Conservation (phyloP, 2,797 vertebrate species). For the Helostoma temminkii region DNA sequence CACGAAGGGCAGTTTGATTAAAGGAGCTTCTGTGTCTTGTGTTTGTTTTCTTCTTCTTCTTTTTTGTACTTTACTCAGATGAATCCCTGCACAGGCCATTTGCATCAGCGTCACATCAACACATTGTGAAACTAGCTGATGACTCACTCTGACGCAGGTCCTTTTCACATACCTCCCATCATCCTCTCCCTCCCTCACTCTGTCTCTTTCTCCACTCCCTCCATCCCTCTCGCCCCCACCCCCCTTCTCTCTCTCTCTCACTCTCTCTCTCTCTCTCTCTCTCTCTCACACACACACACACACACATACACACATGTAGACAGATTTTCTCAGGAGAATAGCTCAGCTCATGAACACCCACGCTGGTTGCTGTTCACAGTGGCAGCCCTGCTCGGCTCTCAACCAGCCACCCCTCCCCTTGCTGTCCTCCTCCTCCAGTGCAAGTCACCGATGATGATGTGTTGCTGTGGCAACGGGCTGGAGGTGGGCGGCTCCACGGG, state of each 20-base stretch:
- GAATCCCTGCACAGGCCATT: constrained; percentile 69
- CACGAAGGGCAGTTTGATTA: not conserved
- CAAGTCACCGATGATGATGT: constrained; percentile 80
- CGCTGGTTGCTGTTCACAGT: constrained; percentile 67
- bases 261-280: constrained; percentile 5
- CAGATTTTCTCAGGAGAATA: constrained; percentile 76
- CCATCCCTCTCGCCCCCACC: constrained; percentile 10
- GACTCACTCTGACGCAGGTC: constrained; percentile 88
- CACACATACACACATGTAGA: constrained; percentile 49
- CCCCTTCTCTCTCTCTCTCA: constrained; percentile 5
- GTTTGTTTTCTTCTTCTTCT: constrained; percentile 15
- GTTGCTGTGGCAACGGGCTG: constrained; percentile 82
- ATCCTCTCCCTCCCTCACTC: constrained; percentile 51
- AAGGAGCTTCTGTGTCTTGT: constrained; percentile 16
- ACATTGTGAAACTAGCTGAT: constrained; percentile 89
- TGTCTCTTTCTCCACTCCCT: constrained; percentile 35
- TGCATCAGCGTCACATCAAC: constrained; percentile 86
- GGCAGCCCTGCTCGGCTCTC: constrained; percentile 59
- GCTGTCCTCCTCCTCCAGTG: constrained; percentile 65
- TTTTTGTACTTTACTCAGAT: constrained; percentile 25
- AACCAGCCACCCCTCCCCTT: constrained; percentile 31
- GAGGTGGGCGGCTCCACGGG: constrained; percentile 82
- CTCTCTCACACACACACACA: constrained; percentile 31
- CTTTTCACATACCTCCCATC: constrained; percentile 77
- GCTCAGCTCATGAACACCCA: constrained; percentile 78